Evolutionary conservation across 2,113 vertebrate genomes (phyloP).

Genomic region (Proteles cristata): DNA sequence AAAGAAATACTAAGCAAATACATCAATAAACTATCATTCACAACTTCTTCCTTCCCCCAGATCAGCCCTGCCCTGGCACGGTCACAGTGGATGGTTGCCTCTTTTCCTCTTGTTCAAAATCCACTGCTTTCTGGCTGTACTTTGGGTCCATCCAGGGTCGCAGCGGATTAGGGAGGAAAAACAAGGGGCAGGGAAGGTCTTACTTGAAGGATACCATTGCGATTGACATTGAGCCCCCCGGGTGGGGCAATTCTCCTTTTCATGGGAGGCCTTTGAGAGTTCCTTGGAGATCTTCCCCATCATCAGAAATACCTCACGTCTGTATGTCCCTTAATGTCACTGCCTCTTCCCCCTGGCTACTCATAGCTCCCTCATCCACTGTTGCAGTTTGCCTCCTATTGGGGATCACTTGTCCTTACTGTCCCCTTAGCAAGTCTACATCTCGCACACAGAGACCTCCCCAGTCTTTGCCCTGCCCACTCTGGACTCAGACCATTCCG

Average conservation of each 20-base stretch:
- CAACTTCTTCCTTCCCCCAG: not conserved
- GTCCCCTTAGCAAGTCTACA: not conserved
- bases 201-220: not conserved
- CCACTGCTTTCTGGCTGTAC: not conserved
- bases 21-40: not conserved
- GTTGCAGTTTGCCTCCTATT: not conserved
- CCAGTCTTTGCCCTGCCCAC: not conserved
- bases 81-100: accelerated
- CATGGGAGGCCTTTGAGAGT: not conserved
- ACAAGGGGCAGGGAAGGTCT: not conserved
- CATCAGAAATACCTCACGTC: not conserved
- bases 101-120: not conserved
- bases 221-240: not conserved
- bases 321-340: not conserved
- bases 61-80: not conserved
- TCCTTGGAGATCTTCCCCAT: not conserved
- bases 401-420: not conserved
- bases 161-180: not conserved
- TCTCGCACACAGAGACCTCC: not conserved
- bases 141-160: no score
- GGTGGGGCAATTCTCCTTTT: not conserved
- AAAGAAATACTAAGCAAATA: no score
- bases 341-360: no score
- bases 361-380: not conserved
- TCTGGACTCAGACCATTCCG: not conserved